Conservation (phyloP, 2,797 vertebrate species). For the Australoheros facetus region DNA sequence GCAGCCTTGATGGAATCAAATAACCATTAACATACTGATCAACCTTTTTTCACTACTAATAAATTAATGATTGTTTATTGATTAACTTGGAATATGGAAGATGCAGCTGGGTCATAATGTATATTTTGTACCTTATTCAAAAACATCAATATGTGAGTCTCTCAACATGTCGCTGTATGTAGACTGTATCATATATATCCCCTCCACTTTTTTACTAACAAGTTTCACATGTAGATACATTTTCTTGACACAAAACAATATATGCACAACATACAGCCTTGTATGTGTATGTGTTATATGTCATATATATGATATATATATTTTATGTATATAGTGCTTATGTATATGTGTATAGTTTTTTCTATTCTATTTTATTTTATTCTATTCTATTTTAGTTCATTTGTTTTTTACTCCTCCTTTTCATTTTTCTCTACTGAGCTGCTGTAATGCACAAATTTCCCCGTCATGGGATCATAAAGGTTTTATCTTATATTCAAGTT, state of each 20-base stretch:
- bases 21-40: not conserved
- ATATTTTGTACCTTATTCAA: not conserved
- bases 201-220: not conserved
- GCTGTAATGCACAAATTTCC: no score
- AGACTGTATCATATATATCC: not conserved
- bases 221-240: not conserved
- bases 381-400: no score
- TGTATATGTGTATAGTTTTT: no score
- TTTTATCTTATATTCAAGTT: not conserved
- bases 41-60: not conserved
- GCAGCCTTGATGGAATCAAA: not conserved
- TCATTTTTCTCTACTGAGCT: no score
- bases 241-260: not conserved
- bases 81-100: not conserved
- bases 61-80: not conserved
- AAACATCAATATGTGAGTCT: not conserved
- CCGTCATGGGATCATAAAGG: no score
- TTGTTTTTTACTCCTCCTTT: no score
- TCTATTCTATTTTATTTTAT: no score
- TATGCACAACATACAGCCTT: rapidly evolving
- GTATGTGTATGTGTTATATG: no score
- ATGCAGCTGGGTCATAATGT: not conserved
- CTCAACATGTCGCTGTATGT: no score
- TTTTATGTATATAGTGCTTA: no score
- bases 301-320: no score